Base-by-base conservation (phyloP, 2,113 vertebrate species). In the Pelvicachromis taeniatus region DNA sequence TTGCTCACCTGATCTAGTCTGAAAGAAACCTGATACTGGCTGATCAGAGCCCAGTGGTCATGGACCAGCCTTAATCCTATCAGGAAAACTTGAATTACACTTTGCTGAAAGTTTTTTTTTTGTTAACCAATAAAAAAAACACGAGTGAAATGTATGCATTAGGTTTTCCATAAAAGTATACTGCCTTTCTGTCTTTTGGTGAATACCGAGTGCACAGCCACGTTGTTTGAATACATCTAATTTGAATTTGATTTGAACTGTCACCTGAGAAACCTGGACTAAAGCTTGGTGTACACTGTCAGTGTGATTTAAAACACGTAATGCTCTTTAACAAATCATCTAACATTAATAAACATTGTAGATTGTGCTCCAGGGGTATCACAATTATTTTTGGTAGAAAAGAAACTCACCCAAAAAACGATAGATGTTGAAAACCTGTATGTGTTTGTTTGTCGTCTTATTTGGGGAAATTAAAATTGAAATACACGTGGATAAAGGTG, bases 371-470 rank as follows among this genome's bases (percentile, higher is more conserved):
- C 40, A 7, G 65, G 21, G 8, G 0, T 10, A 45, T 45, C 21
- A 45, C 21, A 26, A 26, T 70, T 70, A 45, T 26, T 70, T 70
- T 70, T 70, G 38, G 65, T 70, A 17, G 45, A 70, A 70, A 70
- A 70, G 38, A 26, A 26, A 70, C 5, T 1, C 21, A 45, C 40
- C 21, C 14, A 14, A 70, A 70, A 45, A 23, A 26, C 45, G 3
- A 70, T 40, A 9, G 17, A 1, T 17, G 14, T 70, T 10, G 8
- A 17, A 45, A 70, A 70, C 9, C 10, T 38, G 31, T 35, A 61
- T 61, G 31, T 61, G 31, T 61, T 35, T 61, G 33, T 65, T 42
- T 40, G 38, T 38, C 3, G 11, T 63, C 17, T 0, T 73, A 6
- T 19, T 26, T 48, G 29, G 2, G 1, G 23, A 3, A 73, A 73